These are phyloP conservation scores for Cepaea nemoralis DNA, from an alignment of 1,140 invertebrate genomes.

Conservation along the genomic window DNA sequence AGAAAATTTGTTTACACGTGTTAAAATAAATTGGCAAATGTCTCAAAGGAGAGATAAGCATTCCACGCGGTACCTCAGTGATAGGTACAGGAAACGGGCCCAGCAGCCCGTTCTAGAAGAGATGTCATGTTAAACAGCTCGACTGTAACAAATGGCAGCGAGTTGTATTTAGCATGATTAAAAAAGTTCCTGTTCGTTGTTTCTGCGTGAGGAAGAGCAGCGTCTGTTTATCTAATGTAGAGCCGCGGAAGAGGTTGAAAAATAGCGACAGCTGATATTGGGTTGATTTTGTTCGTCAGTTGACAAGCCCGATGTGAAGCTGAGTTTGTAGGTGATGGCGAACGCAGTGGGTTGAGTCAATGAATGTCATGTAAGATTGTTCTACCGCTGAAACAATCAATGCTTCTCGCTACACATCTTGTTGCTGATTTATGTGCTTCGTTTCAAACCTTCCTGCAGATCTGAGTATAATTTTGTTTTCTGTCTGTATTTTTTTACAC, in stretches of 20 bases:
- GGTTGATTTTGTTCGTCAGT: background rate
- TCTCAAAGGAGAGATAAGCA: slow-evolving; percentile 2
- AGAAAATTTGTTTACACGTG: slow-evolving; percentile 11
- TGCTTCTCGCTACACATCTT: no score
- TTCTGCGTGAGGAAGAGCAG: background rate
- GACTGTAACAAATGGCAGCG: background rate
- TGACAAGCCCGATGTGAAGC: background rate
- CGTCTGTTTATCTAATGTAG: background rate
- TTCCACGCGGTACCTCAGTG: background rate
- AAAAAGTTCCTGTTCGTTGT: background rate
- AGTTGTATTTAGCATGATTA: background rate
- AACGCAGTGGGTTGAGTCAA: background rate
- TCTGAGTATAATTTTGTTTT: no score
- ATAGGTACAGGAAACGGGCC: background rate
- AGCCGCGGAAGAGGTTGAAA: background rate
- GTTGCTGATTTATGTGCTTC: no score
- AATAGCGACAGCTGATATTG: background rate
- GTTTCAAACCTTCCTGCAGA: no score
- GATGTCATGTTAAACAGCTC: background rate
- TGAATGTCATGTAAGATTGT: background rate
- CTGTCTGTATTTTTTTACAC: no score
- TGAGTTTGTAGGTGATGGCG: background rate
- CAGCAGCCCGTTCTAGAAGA: background rate
- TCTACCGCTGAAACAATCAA: background rate
- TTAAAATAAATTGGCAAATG: slow-evolving; percentile 11